Evolutionary conservation across 92 coral and sea anemone genomes (phyloP).

Genomic region (Porites divaricata): DNA sequence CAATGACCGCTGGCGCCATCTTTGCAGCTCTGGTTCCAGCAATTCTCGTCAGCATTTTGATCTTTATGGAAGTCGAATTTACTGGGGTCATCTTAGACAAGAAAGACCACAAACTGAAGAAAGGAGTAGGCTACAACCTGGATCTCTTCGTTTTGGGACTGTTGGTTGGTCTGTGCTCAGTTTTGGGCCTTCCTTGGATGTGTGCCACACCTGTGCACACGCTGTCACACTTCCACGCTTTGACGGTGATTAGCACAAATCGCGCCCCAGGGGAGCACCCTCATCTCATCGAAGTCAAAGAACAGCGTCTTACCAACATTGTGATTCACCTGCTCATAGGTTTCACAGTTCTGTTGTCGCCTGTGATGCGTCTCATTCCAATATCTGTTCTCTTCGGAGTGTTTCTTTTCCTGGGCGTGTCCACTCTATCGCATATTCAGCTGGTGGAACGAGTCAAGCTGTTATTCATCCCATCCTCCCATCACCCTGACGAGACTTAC

Average conservation of each 20-base stretch:
- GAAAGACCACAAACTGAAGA: constrained; percentile 95
- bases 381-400: constrained; percentile 95
- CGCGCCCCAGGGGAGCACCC: constrained; percentile 99
- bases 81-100: constrained; percentile 94
- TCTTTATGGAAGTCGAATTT: constrained; percentile 98
- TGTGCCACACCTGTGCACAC: constrained; percentile 99
- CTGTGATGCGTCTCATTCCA: constrained; percentile 89
- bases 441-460: constrained; percentile 87
- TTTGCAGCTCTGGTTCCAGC: constrained; percentile 93
- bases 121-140: constrained; percentile 95
- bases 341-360: constrained; percentile 79
- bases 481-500: constrained; percentile 86
- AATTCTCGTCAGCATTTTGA: constrained; percentile 91
- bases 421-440: constrained; percentile 92
- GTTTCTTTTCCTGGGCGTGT: constrained; percentile 89
- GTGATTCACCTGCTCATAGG: constrained; percentile 94
- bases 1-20: constrained; percentile 64
- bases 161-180: constrained; percentile 86
- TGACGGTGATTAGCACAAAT: constrained; percentile 83
- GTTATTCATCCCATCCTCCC: constrained; percentile 78
- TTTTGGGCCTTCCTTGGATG: constrained; percentile 99
- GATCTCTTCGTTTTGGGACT: constrained; percentile 93
- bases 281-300: constrained; percentile 81
- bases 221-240: constrained; percentile 92
- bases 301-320: constrained; percentile 93